Evolutionary conservation across 2,888 invertebrate genomes (phyloP).

Genomic region (Orthonevra nobilis): DNA sequence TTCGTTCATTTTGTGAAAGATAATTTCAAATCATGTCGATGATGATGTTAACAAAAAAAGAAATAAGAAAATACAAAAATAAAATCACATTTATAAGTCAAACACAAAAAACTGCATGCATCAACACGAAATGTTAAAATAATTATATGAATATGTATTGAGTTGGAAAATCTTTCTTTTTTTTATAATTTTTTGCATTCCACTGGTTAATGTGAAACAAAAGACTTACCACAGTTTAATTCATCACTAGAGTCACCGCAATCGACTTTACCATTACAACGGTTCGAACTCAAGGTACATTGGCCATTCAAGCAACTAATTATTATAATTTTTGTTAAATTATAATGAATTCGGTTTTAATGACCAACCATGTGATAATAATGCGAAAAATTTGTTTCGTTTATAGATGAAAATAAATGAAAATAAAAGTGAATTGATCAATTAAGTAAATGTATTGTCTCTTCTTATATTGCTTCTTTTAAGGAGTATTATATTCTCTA

Average conservation of each 20-base stretch:
- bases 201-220: constrained; percentile 61
- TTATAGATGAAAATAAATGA: constrained; percentile 61
- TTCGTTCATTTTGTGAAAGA: neutral
- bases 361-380: constrained; percentile 16
- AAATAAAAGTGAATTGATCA: constrained; percentile 36
- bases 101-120: constrained; percentile 22
- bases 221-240: constrained; percentile 81
- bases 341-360: neutral
- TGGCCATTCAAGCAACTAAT: constrained; percentile 83
- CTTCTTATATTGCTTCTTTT: too few relatives aligned
- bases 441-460: constrained; percentile 2
- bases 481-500: too few relatives aligned
- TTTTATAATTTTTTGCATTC: constrained; percentile 2
- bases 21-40: constrained; percentile 4
- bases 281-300: constrained; percentile 83
- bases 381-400: constrained; percentile 35
- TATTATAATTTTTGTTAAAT: constrained; percentile 29
- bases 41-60: constrained; percentile 3
- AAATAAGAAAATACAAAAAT: constrained; percentile 17
- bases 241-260: constrained; percentile 85
- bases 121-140: constrained; percentile 11
- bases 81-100: neutral
- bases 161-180: neutral
- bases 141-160: neutral
- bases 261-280: constrained; percentile 82